Evolutionary conservation across 2,797 vertebrate species (phyloP).

Genomic region (Psittacula echo): DNA sequence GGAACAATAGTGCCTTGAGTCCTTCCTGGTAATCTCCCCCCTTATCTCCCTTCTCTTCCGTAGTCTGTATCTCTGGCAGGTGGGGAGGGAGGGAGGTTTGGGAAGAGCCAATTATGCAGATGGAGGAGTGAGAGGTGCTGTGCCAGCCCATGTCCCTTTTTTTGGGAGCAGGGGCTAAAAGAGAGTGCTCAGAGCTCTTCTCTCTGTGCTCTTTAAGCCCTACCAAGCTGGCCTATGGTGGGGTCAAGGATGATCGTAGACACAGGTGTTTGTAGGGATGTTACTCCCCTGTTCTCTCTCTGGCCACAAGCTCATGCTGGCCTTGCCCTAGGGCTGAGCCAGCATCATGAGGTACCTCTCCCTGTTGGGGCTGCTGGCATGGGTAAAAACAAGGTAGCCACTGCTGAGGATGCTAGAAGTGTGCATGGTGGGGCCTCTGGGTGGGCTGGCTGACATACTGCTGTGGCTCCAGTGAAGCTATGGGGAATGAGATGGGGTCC

Average conservation of each 20-base stretch:
- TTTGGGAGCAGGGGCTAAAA: not conserved
- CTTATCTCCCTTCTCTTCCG: conserved; percentile 55
- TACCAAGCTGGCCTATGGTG: not conserved
- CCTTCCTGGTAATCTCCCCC: not conserved
- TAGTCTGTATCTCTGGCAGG: not conserved
- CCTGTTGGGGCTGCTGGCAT: accelerated
- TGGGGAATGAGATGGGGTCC: not conserved
- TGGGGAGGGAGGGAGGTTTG: not conserved
- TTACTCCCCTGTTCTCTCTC: not conserved
- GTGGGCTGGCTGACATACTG: not conserved
- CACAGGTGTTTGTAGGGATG: not conserved
- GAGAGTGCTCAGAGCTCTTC: not conserved
- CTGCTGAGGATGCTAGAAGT: not conserved
- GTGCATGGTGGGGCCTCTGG: accelerated
- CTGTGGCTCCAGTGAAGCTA: not conserved
- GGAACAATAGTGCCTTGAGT: conserved; percentile 48
- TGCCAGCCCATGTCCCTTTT: not conserved
- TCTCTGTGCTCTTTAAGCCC: accelerated
- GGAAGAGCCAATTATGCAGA: conserved; percentile 12
- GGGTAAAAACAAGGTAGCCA: not conserved
- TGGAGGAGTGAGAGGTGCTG: not conserved
- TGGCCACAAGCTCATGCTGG: not conserved
- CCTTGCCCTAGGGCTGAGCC: not conserved
- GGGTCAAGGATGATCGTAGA: accelerated
- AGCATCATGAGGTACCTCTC: not conserved